Base-by-base conservation (phyloP, 1,140 invertebrate genomes). In the Copidosoma floridanum region DNA sequence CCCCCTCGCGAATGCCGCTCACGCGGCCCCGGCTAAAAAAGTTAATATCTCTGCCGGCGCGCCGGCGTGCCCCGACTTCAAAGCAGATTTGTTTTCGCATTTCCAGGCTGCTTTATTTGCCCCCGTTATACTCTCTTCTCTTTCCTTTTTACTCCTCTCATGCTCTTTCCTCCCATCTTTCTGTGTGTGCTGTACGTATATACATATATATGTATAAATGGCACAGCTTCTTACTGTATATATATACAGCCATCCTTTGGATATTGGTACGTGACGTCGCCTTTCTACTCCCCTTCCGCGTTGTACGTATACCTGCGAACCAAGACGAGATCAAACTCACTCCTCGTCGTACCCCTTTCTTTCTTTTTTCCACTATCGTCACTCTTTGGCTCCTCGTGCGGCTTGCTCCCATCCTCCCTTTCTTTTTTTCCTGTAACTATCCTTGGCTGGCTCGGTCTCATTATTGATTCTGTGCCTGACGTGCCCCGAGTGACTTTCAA, bases 11-110 rank as follows among this genome's bases (percentile, higher is more conserved):
- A 66, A 69, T 68, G 65, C 68, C 64, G 68, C 71, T 69, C 69
- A 69, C 69, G 69, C 65, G 46, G 43, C 20, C 71, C n/a, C 72
- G 71, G 73, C 68, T 72, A 72, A 76, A 74, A 77, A 77, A 74
- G 68, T 75, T 76, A 75, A 76, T 76, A 75, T 76, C n/a, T n/a
- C 73, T 70, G 59, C 68, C 68, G 65, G 57, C 66, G 67, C 59
- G 55, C 38, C 59, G 46, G 65, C 67, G 72, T 74, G 74, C 67
- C 47, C 52, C 38, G 72, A 77, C 69, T 76, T 73, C 65, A 72
- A 75, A 74, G 69, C 68, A 72, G 72, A 76, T 74, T 73, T 74
- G 70, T 75, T 77, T 76, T 73, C 70, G 61, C 68, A 65, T 72
- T 73, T 75, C 69, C 65, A 47, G n/a, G n/a, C n/a, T n/a, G 64